phyloP scores from a whole-genome alignment of 2,888 invertebrate genomes.

The Cheilosia urbana region DNA sequence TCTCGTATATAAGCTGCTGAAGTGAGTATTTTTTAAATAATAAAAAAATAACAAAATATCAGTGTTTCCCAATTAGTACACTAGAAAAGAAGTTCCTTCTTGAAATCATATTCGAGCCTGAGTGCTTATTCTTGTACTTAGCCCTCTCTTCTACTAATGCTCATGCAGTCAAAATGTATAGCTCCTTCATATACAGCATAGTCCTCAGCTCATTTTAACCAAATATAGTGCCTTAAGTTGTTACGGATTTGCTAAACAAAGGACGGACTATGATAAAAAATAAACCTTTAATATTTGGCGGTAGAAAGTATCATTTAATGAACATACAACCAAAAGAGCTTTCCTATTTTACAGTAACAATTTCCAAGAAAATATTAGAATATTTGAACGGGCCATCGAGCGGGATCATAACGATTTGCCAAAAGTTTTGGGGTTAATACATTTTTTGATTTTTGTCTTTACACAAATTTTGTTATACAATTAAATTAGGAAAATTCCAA shows the following conservation, averaged over 20 bases:
- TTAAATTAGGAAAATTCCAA: slow-evolving; percentile 76
- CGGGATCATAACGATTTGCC: slow-evolving; percentile 10
- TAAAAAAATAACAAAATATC: no score
- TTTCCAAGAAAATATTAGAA: not conserved
- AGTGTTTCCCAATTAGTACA: no score
- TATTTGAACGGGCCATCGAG: not conserved
- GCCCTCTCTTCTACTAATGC: no score
- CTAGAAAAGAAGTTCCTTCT: no score
- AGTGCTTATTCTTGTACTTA: no score
- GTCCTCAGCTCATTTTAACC: no score
- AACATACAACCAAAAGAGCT: slow-evolving; percentile 46
- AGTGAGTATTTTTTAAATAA: no score
- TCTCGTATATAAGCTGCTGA: no score
- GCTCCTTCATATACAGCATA: no score
- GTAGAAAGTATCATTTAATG: slow-evolving; percentile 5
- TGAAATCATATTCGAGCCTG: no score
- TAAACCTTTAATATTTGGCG: not conserved
- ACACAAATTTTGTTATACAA: slow-evolving; percentile 33
- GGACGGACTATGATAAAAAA: slow-evolving; percentile 10
- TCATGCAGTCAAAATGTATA: no score
- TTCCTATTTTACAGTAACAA: slow-evolving; percentile 5
- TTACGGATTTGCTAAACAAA: not conserved
- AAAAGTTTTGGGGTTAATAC: slow-evolving; percentile 7
- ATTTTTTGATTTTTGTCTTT: slow-evolving; percentile 20
- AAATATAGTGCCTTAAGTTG: no score